These are phyloP conservation scores for Callimorpha dominula DNA, from an alignment of 2,888 invertebrate genomes.

Conservation along the genomic window DNA sequence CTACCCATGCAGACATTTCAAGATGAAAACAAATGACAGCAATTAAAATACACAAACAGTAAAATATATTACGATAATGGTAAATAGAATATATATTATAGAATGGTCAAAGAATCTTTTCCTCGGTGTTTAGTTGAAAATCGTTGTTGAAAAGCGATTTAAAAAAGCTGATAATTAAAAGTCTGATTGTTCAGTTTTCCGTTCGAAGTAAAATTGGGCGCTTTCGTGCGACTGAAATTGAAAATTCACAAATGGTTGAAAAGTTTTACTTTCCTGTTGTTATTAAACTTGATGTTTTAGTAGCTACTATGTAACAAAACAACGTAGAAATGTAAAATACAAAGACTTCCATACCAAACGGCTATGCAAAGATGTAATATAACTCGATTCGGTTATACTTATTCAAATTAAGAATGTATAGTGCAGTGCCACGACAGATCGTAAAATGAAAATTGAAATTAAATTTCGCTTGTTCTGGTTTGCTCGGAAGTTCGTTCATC, in stretches of 20 bases:
- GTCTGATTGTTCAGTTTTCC: slow-evolving; percentile 55
- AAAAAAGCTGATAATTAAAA: slow-evolving; percentile 62
- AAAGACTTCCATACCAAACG: too few relatives aligned
- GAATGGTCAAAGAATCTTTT: background rate
- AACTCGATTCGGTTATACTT: background rate
- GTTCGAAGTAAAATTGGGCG: slow-evolving; percentile 53
- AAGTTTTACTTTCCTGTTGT: background rate
- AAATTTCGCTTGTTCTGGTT: slow-evolving; percentile 39
- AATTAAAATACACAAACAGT: background rate
- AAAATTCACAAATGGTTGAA: slow-evolving; percentile 16
- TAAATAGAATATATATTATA: background rate
- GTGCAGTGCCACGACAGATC: slow-evolving; percentile 26
- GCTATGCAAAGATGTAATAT: background rate
- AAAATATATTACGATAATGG: background rate
- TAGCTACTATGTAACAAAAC: background rate
- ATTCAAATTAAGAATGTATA: slow-evolving; percentile 12
- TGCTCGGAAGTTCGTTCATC: slow-evolving; percentile 33
- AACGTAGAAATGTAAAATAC: too few relatives aligned
- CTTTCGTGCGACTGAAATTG: slow-evolving; percentile 41
- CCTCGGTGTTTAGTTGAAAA: background rate
- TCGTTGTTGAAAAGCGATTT: slow-evolving; percentile 41
- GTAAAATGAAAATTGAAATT: slow-evolving; percentile 36
- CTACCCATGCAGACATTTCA: background rate
- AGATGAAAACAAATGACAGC: too few relatives aligned
- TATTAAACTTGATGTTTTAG: background rate